phyloP scores from a whole-genome alignment of 2,113 vertebrate genomes.

The Zootoca vivipara region DNA sequence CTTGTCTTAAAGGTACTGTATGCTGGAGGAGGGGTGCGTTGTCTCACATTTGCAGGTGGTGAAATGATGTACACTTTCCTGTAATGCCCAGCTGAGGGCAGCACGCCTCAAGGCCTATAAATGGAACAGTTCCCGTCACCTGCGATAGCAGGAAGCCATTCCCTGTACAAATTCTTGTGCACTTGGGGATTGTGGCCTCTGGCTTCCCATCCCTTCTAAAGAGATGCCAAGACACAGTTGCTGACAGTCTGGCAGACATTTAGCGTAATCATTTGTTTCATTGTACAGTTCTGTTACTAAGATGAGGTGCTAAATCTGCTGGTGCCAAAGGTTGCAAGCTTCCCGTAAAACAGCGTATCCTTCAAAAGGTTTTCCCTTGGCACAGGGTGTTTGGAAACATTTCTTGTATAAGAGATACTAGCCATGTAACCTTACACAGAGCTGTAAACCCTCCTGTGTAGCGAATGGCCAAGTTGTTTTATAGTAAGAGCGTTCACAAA shows the following conservation, averaged over 20 bases:
- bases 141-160: neutral
- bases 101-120: neutral
- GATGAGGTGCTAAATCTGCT: neutral
- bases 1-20: neutral
- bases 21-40: too few species aligned
- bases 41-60: neutral
- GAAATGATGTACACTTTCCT: neutral
- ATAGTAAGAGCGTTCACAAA: neutral
- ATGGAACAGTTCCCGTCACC: neutral
- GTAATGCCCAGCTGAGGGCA: neutral
- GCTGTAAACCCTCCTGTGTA: neutral
- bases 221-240: neutral
- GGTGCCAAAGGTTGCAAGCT: neutral
- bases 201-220: neutral
- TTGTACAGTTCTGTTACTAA: neutral
- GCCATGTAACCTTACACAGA: neutral
- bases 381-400: neutral
- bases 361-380: slow-evolving; percentile 2
- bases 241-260: slow-evolving; percentile 8
- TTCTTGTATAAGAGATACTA: slow-evolving; percentile 1
- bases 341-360: neutral
- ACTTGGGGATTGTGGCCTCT: neutral
- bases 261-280: neutral
- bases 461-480: neutral
- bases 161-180: neutral